Evolutionary conservation across 1,140 invertebrate genomes (phyloP), one percentile per base, ranked within the genome.

Genomic region (Cyphomyrmex costatus): DNA sequence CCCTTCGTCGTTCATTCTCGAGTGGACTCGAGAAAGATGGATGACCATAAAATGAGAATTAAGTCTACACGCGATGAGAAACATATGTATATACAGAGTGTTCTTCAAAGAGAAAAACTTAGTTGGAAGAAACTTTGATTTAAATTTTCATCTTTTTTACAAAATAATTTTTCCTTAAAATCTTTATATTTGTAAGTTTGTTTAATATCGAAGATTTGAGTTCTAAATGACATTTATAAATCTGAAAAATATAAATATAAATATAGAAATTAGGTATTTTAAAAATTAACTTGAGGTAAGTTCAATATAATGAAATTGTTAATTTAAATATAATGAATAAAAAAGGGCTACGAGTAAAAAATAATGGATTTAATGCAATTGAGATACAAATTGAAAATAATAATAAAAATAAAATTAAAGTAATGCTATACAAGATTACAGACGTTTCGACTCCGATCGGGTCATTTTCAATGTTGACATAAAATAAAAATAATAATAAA

Each of bases 51-150:
- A 27, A 51, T 79, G 79, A 79, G 78, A 71, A 89, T 89, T 85
- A 80, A 86, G 85, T 30, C 49, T 89, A 86, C 82, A 63, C 73
- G 73, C 65, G 73, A 85, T 85, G 73, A 85, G 83, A 66, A 84
- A 85, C 68, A 61, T 53, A 51, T 46, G 19, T 60, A 73, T 46
- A 83, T 83, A 82, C 7, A 61, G 53, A 53, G 53, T 60, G 68
- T 61, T 60, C 68, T 46, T 30, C n/a, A 73, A 73, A 73, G 68
- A 60, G n/a, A 6, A 49, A 24, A n/a, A 24, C 27, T 33, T 16
- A 24, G 2, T 21, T 24, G n/a, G n/a, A 10, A 53, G 16, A 66
- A 42, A 42, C 36, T 42, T 1, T 12, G 8, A 42, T 53, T n/a
- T 0, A 3, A 51, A 21, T 3, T 36, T 79, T 7, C 0, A 14